These are phyloP conservation scores for Gallinago nigripennis DNA, from an alignment of 2,797 vertebrate genomes.

Conservation along the genomic window DNA sequence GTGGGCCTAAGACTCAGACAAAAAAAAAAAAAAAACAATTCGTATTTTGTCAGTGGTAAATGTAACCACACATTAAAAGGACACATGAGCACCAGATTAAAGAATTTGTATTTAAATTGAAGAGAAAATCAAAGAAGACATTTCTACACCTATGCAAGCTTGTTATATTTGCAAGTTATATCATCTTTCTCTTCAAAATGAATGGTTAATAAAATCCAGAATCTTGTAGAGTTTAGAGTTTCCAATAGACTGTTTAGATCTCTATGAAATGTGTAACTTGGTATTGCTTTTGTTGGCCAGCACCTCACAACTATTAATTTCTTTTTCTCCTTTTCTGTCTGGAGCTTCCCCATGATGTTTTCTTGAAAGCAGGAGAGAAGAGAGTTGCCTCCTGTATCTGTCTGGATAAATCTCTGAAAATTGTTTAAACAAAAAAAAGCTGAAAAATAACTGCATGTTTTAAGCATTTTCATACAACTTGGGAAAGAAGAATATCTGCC, in stretches of 20 bases:
- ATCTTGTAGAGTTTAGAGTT: not conserved
- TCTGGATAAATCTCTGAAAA: not conserved
- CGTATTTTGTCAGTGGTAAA: not conserved
- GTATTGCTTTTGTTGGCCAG: not conserved
- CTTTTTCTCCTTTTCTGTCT: not conserved
- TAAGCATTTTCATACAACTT: not conserved
- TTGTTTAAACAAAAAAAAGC: not conserved
- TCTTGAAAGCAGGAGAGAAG: accelerated
- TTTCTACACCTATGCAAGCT: not conserved
- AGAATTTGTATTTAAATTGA: not conserved
- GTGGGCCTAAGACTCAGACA: not conserved
- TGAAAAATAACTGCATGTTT: not conserved
- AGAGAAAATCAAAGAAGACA: not conserved
- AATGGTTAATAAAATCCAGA: not conserved
- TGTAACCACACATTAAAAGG: not conserved
- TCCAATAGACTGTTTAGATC: not conserved
- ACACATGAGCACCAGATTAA: not conserved
- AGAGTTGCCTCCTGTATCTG: not conserved
- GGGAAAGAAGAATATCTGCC: not conserved
- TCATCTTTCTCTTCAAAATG: not conserved
- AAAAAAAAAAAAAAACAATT: not conserved
- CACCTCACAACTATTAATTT: not conserved
- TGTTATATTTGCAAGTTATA: not conserved
- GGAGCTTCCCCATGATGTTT: not conserved
- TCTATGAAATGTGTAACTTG: not conserved